Percentiles rank a stretch among this genome's conserved stretches.
These are phyloP conservation scores for Spheniscus mendiculus DNA, from an alignment of 2,113 vertebrate genomes.

Conservation along the genomic window DNA sequence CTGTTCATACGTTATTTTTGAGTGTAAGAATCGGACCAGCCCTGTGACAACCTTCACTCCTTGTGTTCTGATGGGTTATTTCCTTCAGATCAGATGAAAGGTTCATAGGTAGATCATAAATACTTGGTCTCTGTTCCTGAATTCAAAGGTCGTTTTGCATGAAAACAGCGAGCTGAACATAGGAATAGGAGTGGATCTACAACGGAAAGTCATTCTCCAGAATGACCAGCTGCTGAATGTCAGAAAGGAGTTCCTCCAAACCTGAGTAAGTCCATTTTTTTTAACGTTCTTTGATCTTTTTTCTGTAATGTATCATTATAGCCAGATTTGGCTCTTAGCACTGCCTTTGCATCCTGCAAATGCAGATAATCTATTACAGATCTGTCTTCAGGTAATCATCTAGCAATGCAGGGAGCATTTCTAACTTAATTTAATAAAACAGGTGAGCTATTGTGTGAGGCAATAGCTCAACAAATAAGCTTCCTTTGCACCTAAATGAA, in stretches of 20 bases:
- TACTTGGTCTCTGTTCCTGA: conserved; percentile 33
- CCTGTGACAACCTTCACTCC: background rate
- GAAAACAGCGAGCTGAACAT: background rate
- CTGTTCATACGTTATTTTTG: background rate
- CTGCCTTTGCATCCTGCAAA: background rate
- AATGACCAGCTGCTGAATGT: background rate
- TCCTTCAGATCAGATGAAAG: conserved; percentile 7
- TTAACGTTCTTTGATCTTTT: background rate
- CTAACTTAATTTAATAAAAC: background rate
- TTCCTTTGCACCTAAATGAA: background rate
- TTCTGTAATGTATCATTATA: background rate
- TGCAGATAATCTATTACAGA: background rate
- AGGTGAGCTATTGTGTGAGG: background rate
- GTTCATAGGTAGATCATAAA: conserved; percentile 66
- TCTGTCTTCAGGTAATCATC: background rate
- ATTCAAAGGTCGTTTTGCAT: conserved; percentile 58
- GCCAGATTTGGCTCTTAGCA: background rate
- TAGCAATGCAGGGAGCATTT: background rate
- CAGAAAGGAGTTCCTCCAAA: background rate
- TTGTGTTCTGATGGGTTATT: background rate
- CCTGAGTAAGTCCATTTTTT: background rate
- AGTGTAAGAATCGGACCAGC: rapidly evolving
- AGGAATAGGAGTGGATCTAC: background rate
- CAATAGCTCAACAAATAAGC: background rate
- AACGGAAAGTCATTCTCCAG: background rate